Percentiles rank a stretch among this genome's conserved stretches.
phyloP scores from a whole-genome alignment of 2,797 vertebrate genomes.

The Odontamblyopus lacepedii region DNA sequence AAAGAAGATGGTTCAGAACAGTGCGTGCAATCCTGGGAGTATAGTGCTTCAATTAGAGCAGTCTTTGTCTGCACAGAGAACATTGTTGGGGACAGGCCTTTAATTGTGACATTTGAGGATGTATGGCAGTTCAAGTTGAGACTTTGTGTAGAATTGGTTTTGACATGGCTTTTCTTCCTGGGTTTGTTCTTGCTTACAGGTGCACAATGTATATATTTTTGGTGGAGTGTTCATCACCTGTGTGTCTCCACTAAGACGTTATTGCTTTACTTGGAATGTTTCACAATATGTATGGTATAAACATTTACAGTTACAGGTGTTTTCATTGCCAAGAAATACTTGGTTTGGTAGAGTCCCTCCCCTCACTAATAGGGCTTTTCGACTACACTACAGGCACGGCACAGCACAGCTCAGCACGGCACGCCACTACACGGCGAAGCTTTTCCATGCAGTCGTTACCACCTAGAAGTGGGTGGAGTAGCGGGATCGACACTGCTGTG shows the following conservation, averaged over 20 bases:
- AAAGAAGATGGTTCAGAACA: constrained; percentile 22
- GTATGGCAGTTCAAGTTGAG: background rate
- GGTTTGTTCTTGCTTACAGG: background rate
- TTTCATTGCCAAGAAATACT: too few species aligned
- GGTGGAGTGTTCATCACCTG: background rate
- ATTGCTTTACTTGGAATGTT: background rate
- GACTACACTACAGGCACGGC: too few species aligned
- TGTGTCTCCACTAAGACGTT: background rate
- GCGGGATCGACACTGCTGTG: too few species aligned
- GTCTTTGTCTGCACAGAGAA: constrained; percentile 19
- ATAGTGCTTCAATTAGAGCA: constrained; percentile 34
- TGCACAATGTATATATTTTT: background rate
- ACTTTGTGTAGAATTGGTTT: background rate
- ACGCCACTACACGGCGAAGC: too few species aligned
- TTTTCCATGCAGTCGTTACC: too few species aligned
- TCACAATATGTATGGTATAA: too few species aligned
- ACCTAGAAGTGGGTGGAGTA: too few species aligned
- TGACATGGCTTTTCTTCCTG: background rate
- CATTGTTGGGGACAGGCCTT: background rate
- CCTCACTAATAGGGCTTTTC: too few species aligned
- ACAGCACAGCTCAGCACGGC: too few species aligned
- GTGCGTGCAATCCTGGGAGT: constrained; percentile 17
- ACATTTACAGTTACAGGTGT: too few species aligned
- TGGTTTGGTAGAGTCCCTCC: too few species aligned
- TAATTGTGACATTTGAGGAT: background rate